Base-by-base conservation (phyloP, 1,140 invertebrate species). In the Rhizoglyphus robini region DNA sequence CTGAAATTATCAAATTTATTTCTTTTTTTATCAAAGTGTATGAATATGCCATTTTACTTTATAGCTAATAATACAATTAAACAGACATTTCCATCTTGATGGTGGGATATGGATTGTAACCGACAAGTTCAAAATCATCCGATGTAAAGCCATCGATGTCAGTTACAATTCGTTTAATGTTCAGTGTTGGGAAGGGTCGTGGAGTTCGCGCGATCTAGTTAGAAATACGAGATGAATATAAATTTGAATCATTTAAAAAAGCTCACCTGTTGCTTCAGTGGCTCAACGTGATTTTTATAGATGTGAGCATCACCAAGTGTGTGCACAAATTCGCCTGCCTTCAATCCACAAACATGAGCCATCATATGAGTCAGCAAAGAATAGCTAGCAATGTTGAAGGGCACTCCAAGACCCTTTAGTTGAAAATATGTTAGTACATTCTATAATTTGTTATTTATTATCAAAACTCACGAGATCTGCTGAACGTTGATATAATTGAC, bases 371-470 rank as follows among this genome's bases (percentile, higher is more conserved):
- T 96, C 0, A 99, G 79, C 4, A 99, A 74, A 1, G 94, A 84
- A 79, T 99, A 99, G 67, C 91, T 96, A 20, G 96, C 95, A 72
- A 99, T 96, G 75, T 99, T 99, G 74, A 99, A 99, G 23, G 96
- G 96, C 1, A 99, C 94, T 25, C 96, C 96, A 1, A 99, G 78
- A 5, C 94, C 94, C 79, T 81, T 69, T 13, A 75, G 70, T 31
- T 27, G 34, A 54, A 11, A 13, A 11, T 58, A 8, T 64, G 11
- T 23, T 30, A 5, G 49, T 8, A 23, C 20, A 58, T 49, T n/a
- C n/a, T n/a, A 23, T 11, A 15, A 29, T 63, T 23, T 27, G 23
- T 63, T 4, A 60, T 18, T 51, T 1, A 2, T 3, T 51, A 20
- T 36, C 38, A 30, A 30, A 2, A 20, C 51, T 69, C 72, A 81